Evolutionary conservation across 1,140 invertebrate genomes (phyloP).

Genomic region (Metopolophium dirhodum): DNA sequence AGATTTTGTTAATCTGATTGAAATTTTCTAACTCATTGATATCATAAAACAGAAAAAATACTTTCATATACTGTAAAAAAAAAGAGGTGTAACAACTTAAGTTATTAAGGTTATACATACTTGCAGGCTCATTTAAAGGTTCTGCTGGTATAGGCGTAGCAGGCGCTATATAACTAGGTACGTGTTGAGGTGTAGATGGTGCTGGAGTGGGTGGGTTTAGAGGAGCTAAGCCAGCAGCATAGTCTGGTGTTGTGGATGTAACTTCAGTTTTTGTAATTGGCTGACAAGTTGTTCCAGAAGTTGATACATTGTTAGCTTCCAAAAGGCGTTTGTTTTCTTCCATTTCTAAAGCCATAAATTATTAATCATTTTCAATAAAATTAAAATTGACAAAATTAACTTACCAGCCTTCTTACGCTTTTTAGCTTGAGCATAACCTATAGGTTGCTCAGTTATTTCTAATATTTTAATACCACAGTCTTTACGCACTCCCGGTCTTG

Average conservation of each 20-base stretch:
- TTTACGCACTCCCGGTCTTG: constrained; percentile 70
- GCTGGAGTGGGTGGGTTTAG: constrained; percentile 64
- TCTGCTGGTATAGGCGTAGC: constrained; percentile 38
- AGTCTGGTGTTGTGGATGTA: constrained; percentile 71
- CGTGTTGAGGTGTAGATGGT: constrained; percentile 53
- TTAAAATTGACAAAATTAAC: constrained; percentile 22
- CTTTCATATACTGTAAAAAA: neutral
- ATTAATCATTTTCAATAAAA: neutral
- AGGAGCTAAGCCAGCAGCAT: constrained; percentile 75
- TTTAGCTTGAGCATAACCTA: constrained; percentile 71
- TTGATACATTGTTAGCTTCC: constrained; percentile 64
- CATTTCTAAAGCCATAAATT: constrained; percentile 67
- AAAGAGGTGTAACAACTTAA: neutral
- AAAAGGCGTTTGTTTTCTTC: constrained; percentile 78
- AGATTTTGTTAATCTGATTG: neutral
- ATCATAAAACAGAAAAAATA: neutral
- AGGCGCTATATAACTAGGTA: constrained; percentile 49
- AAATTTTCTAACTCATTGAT: neutral
- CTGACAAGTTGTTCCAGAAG: constrained; percentile 63
- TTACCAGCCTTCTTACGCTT: constrained; percentile 71
- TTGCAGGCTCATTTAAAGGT: constrained; percentile 38
- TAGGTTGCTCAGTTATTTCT: constrained; percentile 91
- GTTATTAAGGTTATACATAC: neutral
- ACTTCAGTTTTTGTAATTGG: constrained; percentile 60
- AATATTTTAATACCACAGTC: constrained; percentile 92